A percentile compares a stretch with the other conserved stretches of the same genome.
Conservation (phyloP, 2,888 invertebrate genomes). For the Meteorus colon region DNA sequence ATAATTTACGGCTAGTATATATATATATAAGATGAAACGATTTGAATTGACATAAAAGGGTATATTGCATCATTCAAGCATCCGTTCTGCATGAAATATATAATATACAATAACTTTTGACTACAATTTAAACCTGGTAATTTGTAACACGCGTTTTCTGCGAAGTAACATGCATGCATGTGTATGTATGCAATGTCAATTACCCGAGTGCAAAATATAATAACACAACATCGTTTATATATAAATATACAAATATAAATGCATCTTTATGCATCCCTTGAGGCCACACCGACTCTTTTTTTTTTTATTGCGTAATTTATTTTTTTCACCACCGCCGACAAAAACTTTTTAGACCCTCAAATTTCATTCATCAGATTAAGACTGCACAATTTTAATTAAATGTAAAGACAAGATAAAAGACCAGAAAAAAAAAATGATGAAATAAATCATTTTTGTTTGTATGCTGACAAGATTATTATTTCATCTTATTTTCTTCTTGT, state of each 20-base stretch:
- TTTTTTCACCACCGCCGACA: neutral
- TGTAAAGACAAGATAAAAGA: conserved; percentile 20
- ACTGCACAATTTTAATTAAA: conserved; percentile 32
- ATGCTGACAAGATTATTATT: neutral
- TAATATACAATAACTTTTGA: conserved; percentile 33
- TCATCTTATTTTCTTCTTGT: no score
- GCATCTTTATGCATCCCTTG: neutral
- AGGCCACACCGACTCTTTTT: neutral
- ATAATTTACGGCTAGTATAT: neutral
- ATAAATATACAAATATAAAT: neutral
- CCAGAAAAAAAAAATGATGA: neutral
- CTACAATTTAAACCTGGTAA: conserved; percentile 42
- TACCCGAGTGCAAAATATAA: conserved; percentile 24
- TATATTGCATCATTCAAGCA: neutral
- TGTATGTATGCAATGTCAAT: conserved; percentile 23
- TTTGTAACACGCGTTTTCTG: conserved; percentile 41
- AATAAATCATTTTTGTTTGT: neutral
- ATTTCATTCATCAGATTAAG: conserved; percentile 37
- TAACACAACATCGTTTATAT: conserved; percentile 17
- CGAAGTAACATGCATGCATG: conserved; percentile 17
- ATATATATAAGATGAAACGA: neutral
- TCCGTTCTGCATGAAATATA: conserved; percentile 31
- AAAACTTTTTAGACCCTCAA: neutral
- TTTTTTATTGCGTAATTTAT: conserved; percentile 6
- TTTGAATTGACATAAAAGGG: neutral